phyloP scores from a whole-genome alignment of 1,140 invertebrate species.

The Megathymus violae region DNA sequence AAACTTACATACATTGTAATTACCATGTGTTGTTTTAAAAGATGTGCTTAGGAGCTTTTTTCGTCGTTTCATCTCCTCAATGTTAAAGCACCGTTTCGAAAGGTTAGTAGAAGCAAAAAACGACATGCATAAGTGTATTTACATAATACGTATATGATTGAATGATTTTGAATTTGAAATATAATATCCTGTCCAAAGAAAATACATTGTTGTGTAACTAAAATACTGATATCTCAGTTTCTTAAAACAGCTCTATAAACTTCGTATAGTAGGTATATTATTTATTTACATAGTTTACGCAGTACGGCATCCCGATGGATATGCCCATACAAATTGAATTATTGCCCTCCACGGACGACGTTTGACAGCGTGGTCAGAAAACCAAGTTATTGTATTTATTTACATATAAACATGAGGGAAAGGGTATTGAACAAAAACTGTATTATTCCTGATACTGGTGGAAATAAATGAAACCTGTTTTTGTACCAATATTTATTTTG shows the following conservation, averaged over 20 bases:
- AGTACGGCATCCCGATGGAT: slow-evolving; percentile 22
- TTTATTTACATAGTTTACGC: slow-evolving; percentile 36
- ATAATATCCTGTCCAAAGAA: too few relatives aligned
- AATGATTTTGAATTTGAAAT: too few relatives aligned
- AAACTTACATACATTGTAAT: too few relatives aligned
- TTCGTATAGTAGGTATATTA: slow-evolving; percentile 9
- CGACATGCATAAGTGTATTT: too few relatives aligned
- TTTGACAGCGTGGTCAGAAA: slow-evolving; percentile 40
- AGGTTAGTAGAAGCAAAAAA: too few relatives aligned
- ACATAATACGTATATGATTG: too few relatives aligned
- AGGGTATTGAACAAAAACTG: slow-evolving; percentile 38
- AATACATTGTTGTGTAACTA: too few relatives aligned
- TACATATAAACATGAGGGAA: slow-evolving; percentile 36
- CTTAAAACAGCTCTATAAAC: neutral
- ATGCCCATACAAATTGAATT: slow-evolving; percentile 44
- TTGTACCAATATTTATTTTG: neutral
- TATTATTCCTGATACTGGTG: slow-evolving; percentile 30
- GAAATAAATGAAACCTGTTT: slow-evolving; percentile 6
- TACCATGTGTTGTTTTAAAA: too few relatives aligned
- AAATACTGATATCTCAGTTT: neutral
- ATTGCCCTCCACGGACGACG: slow-evolving; percentile 35
- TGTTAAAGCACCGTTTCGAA: too few relatives aligned
- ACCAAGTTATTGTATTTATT: slow-evolving; percentile 48
- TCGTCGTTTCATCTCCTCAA: too few relatives aligned
- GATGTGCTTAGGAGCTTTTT: too few relatives aligned